Evolutionary conservation across 2,888 invertebrate species (phyloP).

Genomic region (Melanostoma scalare): DNA sequence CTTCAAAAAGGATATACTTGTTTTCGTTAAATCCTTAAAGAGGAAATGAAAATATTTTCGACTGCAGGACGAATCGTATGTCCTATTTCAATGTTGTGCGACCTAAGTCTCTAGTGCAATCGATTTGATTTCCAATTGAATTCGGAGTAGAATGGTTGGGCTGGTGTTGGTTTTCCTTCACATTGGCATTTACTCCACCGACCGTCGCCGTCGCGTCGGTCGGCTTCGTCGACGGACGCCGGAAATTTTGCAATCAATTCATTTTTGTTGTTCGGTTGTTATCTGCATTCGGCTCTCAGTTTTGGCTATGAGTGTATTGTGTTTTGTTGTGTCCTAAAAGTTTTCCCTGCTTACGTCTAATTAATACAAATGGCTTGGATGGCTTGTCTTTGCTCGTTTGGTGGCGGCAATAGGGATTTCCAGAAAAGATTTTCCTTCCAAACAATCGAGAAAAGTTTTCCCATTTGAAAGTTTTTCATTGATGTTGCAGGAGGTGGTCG

Average conservation of each 20-base stretch:
- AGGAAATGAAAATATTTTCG: slow-evolving; percentile 64
- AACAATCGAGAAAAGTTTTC: slow-evolving; percentile 74
- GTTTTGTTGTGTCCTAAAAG: slow-evolving; percentile 53
- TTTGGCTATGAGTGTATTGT: slow-evolving; percentile 35
- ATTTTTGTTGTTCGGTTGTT: slow-evolving; percentile 70
- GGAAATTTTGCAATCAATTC: slow-evolving; percentile 72
- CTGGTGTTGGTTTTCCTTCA: background rate
- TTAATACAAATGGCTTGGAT: slow-evolving; percentile 79
- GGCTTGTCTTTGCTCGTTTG: slow-evolving; percentile 55
- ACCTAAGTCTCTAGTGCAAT: slow-evolving; percentile 30
- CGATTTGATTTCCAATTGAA: slow-evolving; percentile 60
- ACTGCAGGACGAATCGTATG: slow-evolving; percentile 44
- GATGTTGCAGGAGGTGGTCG: slow-evolving; percentile 68
- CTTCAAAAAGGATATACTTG: slow-evolving; percentile 53
- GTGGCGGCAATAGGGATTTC: slow-evolving; percentile 21
- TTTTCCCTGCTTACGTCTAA: slow-evolving; percentile 78
- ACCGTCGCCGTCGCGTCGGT: background rate
- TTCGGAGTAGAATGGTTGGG: background rate
- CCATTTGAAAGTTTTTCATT: slow-evolving; percentile 73
- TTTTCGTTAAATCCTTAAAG: slow-evolving; percentile 69
- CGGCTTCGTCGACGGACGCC: slow-evolving; percentile 20
- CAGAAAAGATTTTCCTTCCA: slow-evolving; percentile 64
- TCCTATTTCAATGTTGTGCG: slow-evolving; percentile 14
- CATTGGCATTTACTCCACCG: background rate
- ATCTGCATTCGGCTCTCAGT: slow-evolving; percentile 66